Evolutionary conservation across 1,140 invertebrate species (phyloP).

Genomic region (Pachypsylla venusta): DNA sequence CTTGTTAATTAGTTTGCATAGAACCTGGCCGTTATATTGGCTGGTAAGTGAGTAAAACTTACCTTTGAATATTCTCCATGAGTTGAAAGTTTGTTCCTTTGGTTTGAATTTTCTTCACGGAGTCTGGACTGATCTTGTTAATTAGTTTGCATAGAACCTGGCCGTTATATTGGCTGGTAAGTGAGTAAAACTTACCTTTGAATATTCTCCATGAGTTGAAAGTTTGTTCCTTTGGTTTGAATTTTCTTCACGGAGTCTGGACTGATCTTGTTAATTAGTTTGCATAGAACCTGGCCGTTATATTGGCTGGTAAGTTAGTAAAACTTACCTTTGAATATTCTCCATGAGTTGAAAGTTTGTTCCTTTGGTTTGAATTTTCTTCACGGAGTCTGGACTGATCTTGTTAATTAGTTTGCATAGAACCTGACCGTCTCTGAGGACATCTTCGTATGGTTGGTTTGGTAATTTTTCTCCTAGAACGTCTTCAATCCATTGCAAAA

Average conservation of each 20-base stretch:
- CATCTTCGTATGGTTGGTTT: constrained; percentile 70
- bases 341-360: constrained; percentile 98
- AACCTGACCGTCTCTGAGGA: constrained; percentile 79
- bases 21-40: too few relatives aligned
- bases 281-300: constrained; percentile 86
- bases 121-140: constrained; percentile 88
- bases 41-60: too few relatives aligned
- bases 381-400: constrained; percentile 81
- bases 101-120: constrained; percentile 89
- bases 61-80: constrained; percentile 95
- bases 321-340: constrained; percentile 72
- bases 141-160: constrained; percentile 86
- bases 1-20: constrained; percentile 93
- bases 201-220: constrained; percentile 98
- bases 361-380: constrained; percentile 89
- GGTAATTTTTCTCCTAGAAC: constrained; percentile 80
- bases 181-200: constrained; percentile 56
- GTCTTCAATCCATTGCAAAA: constrained; percentile 76
- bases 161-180: too few relatives aligned
- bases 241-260: constrained; percentile 95
- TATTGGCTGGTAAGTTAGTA: too few relatives aligned
- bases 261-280: constrained; percentile 84
- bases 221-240: constrained; percentile 87
- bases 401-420: constrained; percentile 93
- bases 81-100: constrained; percentile 94